These are phyloP conservation scores for Zenarchopterus dispar DNA, from an alignment of 2,797 vertebrate species.

Conservation along the genomic window DNA sequence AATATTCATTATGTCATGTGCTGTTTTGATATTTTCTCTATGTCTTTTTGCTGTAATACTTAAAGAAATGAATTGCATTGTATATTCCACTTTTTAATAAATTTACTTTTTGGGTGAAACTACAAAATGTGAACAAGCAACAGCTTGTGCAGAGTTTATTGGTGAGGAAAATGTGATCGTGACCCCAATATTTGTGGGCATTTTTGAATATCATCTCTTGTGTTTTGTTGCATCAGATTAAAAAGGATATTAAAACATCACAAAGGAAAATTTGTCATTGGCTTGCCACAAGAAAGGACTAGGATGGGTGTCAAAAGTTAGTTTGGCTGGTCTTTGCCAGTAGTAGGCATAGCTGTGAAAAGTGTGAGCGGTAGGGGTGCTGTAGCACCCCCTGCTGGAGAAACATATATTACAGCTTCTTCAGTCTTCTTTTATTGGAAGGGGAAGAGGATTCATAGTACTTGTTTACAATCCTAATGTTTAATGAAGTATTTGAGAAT, in stretches of 20 bases:
- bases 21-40: conserved; percentile 31
- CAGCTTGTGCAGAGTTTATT: not conserved
- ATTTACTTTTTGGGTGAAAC: conserved; percentile 15
- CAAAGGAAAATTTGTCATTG: too few species aligned
- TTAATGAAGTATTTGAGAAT: too few species aligned
- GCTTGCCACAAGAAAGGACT: too few species aligned
- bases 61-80: conserved; percentile 3
- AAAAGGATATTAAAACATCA: not conserved
- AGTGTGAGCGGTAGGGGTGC: too few species aligned
- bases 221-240: not conserved
- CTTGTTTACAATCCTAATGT: too few species aligned
- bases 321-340: too few species aligned
- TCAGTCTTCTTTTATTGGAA: too few species aligned
- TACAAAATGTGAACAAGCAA: not conserved
- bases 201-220: conserved; percentile 5
- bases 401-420: too few species aligned
- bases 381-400: too few species aligned
- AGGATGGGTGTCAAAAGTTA: too few species aligned
- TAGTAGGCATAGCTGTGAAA: too few species aligned
- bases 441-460: too few species aligned
- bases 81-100: not conserved
- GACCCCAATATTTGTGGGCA: conserved; percentile 5
- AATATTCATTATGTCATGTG: conserved; percentile 35
- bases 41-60: not conserved
- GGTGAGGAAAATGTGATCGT: not conserved